Evolutionary conservation across 2,797 vertebrate genomes (phyloP), one percentile per base, ranked within the genome.

Genomic region (Poeciliopsis gracilis): DNA sequence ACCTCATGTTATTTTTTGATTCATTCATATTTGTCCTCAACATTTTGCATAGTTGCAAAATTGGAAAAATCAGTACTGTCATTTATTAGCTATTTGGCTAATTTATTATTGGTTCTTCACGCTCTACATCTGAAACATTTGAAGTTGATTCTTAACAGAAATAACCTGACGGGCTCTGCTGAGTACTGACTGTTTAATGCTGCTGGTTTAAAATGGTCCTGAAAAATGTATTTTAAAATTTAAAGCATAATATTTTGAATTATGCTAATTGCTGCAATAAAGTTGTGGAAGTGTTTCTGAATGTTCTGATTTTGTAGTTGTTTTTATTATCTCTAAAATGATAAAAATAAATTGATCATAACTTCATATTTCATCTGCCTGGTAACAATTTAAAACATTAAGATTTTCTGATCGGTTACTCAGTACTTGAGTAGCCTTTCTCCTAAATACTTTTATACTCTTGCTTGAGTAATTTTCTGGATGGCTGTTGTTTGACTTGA

Each of bases 1-100:
- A 18, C 75, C 53, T 81, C 16, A 10, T 53, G n/a, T 66, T 81
- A 82, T 75, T 76, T 3, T 61, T 61, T 83, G 20, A 36, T 13
- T n/a, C 6, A 59, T 74, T 55, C 38, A 28, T 36, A 36, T 12
- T 43, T 67, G 3, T 67, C 36, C 9, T 38, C 9, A 23, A 25
- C 38, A 43, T 70, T 69, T 69, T n/a, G 7, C 11, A 16, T n/a
- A 15, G 38, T 43, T 6, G 12, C 13, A 0, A 38, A 38, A 25
- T 46, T 45, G 3, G 45, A 16, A 18, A 66, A n/a, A 69, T 69
- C 66, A n/a, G 11, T 13, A 20, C 5, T 1, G 30, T 38, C 1
- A 25, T 49, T 75, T 23, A 45, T 33, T 16, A 46, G n/a, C 28
- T 18, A 1, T 75, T 46, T 61, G 1, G 28, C 5, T 6, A 18